Percentiles rank a stretch among this genome's conserved stretches.
Evolutionary conservation across 2,888 invertebrate genomes (phyloP).

Genomic region (Sarcophaga variegata): DNA sequence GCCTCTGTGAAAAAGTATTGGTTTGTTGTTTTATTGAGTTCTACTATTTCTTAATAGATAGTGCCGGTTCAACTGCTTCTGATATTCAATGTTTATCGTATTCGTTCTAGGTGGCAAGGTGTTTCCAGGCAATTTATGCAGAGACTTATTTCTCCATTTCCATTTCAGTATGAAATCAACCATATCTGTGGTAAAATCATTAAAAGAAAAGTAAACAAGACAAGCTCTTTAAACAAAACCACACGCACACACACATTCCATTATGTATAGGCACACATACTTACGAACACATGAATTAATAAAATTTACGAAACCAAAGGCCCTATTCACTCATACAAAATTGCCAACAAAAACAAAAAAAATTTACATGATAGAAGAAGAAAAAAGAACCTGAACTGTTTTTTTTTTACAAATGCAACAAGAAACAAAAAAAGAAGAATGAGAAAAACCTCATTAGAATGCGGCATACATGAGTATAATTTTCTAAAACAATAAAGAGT

Average conservation of each 20-base stretch:
- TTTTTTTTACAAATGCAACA: conserved; percentile 11
- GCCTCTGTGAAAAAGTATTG: too few relatives aligned
- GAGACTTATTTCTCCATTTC: too few relatives aligned
- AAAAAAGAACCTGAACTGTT: conserved; percentile 32
- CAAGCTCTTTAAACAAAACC: background rate
- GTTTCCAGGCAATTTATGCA: background rate
- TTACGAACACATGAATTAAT: background rate
- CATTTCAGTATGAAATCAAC: background rate
- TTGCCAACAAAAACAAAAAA: background rate
- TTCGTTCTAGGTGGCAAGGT: background rate
- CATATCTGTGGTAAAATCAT: background rate
- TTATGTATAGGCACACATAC: background rate
- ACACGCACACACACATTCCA: background rate
- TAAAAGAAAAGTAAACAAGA: background rate
- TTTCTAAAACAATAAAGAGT: conserved; percentile 68
- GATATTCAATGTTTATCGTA: too few relatives aligned
- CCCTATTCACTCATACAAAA: conserved; percentile 9
- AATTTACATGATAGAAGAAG: background rate
- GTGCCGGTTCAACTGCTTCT: too few relatives aligned
- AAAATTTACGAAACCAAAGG: conserved; percentile 14
- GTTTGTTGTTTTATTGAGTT: too few relatives aligned
- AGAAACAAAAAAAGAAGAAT: background rate
- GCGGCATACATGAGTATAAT: conserved; percentile 66
- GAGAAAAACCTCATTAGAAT: conserved; percentile 65
- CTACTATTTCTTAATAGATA: too few relatives aligned